phyloP scores from a whole-genome alignment of 1,140 invertebrate species.

The Idris sp. region DNA sequence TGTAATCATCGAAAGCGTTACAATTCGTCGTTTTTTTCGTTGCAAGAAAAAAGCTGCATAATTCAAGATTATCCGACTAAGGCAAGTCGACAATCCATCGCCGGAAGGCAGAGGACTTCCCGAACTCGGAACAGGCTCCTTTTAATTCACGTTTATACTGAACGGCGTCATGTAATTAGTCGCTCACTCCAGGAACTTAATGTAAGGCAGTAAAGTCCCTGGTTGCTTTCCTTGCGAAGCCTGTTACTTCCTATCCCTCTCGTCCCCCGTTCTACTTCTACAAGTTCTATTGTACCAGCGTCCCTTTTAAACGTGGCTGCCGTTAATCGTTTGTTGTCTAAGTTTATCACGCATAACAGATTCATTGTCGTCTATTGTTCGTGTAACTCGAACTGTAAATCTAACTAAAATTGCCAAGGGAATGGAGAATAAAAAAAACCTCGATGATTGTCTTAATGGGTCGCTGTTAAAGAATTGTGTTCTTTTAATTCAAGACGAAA shows the following conservation, averaged over 20 bases:
- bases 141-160: constrained; percentile 77
- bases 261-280: constrained; percentile 57
- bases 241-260: constrained; percentile 59
- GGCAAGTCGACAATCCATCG: constrained; percentile 56
- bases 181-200: constrained; percentile 72
- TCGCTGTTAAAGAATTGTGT: constrained; percentile 37
- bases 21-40: constrained; percentile 42
- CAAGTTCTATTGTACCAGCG: constrained; percentile 66
- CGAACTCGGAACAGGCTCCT: constrained; percentile 64
- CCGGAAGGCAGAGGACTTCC: constrained; percentile 59
- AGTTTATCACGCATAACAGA: constrained; percentile 68
- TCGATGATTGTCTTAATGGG: constrained; percentile 43
- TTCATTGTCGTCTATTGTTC: constrained; percentile 60
- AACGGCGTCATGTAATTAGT: constrained; percentile 78
- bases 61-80: constrained; percentile 58
- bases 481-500: constrained; percentile 28
- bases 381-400: constrained; percentile 55
- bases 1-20: constrained; percentile 50
- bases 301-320: constrained; percentile 68
- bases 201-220: constrained; percentile 65
- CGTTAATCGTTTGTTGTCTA: constrained; percentile 77
- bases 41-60: constrained; percentile 42
- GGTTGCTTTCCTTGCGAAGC: constrained; percentile 59
- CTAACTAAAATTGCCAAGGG: constrained; percentile 51
- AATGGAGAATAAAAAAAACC: constrained; percentile 44